phyloP scores from a whole-genome alignment of 1,140 invertebrate species.

The Drosophila tsacasi region DNA sequence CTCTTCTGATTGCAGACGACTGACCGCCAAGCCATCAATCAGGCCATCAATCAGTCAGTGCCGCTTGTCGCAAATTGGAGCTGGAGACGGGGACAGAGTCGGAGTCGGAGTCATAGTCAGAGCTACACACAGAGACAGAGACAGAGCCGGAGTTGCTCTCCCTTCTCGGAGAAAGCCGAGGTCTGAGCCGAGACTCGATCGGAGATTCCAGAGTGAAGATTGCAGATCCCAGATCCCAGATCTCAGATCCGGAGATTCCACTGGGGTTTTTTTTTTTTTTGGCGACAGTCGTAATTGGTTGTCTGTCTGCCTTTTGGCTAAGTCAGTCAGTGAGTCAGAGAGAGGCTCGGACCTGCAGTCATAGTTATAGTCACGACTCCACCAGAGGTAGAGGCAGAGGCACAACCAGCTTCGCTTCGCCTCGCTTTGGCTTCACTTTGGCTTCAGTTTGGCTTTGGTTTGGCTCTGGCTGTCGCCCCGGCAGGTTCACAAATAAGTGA shows the following conservation, averaged over 20 bases:
- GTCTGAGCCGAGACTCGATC: slow-evolving; percentile 1
- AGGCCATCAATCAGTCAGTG: slow-evolving; percentile 63
- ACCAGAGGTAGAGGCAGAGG: slow-evolving; percentile 30
- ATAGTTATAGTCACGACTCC: slow-evolving; percentile 50
- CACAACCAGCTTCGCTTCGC: slow-evolving; percentile 17
- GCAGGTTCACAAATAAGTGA: slow-evolving; percentile 81
- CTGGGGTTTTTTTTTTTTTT: not conserved
- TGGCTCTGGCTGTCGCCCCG: slow-evolving; percentile 25
- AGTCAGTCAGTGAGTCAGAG: slow-evolving; percentile 75
- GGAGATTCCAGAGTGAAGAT: slow-evolving; percentile 13
- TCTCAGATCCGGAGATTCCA: slow-evolving; percentile 15
- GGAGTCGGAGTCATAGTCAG: slow-evolving; percentile 10
- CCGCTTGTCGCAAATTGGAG: slow-evolving; percentile 64
- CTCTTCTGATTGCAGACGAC: slow-evolving; percentile 66
- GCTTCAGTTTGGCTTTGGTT: slow-evolving; percentile 6
- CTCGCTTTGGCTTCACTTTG: slow-evolving; percentile 4
- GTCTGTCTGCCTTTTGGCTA: slow-evolving; percentile 29
- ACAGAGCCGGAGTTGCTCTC: slow-evolving; percentile 33
- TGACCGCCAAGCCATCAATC: slow-evolving; percentile 61
- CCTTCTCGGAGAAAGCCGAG: slow-evolving; percentile 40
- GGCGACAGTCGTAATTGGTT: slow-evolving; percentile 5
- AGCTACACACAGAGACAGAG: slow-evolving; percentile 19
- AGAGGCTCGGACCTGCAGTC: slow-evolving; percentile 27
- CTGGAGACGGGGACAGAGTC: slow-evolving; percentile 4
- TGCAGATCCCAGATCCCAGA: slow-evolving; percentile 5